Percentiles rank a stretch among this genome's conserved stretches.
Conservation (phyloP, 1,140 invertebrate species). For the Pentalonia nigronervosa region DNA sequence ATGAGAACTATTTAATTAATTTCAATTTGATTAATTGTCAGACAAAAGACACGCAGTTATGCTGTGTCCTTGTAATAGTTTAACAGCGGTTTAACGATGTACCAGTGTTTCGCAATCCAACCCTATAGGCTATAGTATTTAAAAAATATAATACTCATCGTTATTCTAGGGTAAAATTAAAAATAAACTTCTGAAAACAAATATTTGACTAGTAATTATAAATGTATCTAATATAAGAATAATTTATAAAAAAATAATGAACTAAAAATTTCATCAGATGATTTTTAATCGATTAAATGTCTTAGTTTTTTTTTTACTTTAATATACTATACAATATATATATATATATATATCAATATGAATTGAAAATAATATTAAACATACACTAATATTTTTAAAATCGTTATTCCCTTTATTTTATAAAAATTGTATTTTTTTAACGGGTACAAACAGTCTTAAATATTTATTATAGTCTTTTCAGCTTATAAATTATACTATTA, state of each 20-base stretch:
- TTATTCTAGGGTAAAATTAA: background rate
- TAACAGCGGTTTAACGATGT: background rate
- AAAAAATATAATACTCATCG: background rate
- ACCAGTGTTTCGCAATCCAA: conserved; percentile 20
- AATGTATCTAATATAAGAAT: background rate
- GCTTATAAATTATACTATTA: background rate
- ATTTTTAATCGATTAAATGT: background rate
- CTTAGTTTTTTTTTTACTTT: background rate
- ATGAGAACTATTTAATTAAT: conserved; percentile 26
- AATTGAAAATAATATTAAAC: too few relatives aligned
- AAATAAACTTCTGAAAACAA: background rate
- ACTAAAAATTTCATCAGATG: background rate
- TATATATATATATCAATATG: background rate
- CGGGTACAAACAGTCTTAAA: background rate
- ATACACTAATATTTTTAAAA: background rate
- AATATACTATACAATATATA: too few relatives aligned
- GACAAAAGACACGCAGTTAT: conserved; percentile 14
- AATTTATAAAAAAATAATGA: background rate
- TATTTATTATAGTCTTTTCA: background rate
- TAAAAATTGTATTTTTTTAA: too few relatives aligned
- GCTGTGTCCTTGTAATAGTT: conserved; percentile 28
- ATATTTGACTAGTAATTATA: background rate
- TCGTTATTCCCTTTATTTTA: background rate
- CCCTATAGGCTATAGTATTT: background rate
- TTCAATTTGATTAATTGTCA: conserved; percentile 40